Evolutionary conservation across 2,797 vertebrate species (phyloP), one percentile per base, ranked within the genome.

Genomic region (Columba guinea): DNA sequence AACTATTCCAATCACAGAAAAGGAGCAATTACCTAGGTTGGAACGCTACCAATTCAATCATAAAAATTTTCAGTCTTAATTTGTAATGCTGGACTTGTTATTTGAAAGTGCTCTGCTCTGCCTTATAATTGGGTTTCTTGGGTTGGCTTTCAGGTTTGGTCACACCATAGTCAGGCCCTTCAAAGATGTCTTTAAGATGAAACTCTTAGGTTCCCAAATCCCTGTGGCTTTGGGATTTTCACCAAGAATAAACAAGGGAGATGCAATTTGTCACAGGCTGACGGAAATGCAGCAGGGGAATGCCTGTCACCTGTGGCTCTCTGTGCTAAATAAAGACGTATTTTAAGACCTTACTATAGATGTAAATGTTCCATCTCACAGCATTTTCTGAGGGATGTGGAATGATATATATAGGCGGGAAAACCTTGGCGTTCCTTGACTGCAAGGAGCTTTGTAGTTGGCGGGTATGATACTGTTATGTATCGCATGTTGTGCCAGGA

Each of bases 61-160:
- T 48, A 84, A 95, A 92, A 80, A 53, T 58, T 80, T 89, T 87
- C 82, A 89, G 64, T 34, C 46, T 62, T 84, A 37, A 93, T 93
- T 91, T 89, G 46, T 55, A 75, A 56, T 55, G 58, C 30, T 87
- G 46, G 58, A 58, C 27, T 93, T 52, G 67, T 83, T 91, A 85
- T 16, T 83, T 3, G 2, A 19, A 65, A 88, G 44, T 59, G 58
- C 35, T 79, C 16, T 84, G n/a, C 16, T 84, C 37, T 83, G 37
- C 65, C 49, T 51, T 53, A 32, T 19, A 64, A 67, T 8, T 4
- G 3, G 70, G 20, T 35, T 89, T 89, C 75, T 95, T 28, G 41
- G 5, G 28, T 28, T 28, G 56, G 28, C 6, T 69, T 79, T 85
- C 51, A 52, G 51, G 27, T 64, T 85, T 51, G 46, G 52, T 74